phyloP scores from a whole-genome alignment of 2,797 vertebrate genomes.

The Saxicola maurus region DNA sequence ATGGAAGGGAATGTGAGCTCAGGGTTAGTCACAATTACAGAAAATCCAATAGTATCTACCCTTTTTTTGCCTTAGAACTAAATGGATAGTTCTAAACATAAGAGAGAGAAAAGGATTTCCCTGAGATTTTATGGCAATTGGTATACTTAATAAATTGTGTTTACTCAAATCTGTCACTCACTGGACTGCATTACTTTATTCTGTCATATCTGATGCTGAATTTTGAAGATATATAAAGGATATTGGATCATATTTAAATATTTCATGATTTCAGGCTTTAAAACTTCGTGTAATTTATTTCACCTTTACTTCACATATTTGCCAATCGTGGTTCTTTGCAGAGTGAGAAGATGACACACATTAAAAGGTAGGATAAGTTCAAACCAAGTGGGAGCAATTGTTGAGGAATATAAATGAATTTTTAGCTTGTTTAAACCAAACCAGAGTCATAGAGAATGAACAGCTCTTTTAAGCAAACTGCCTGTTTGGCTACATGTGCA shows the following conservation, averaged over 20 bases:
- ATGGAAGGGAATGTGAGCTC: neutral
- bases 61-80: neutral
- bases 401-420: neutral
- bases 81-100: neutral
- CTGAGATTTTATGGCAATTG: neutral
- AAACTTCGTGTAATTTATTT: neutral
- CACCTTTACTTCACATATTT: accelerated
- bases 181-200: neutral
- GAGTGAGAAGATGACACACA: accelerated
- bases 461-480: neutral
- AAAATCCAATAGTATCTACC: neutral
- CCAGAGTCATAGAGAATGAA: accelerated
- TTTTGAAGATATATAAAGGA: neutral
- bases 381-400: neutral
- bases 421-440: neutral
- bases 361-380: neutral
- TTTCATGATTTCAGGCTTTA: neutral
- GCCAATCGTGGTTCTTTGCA: neutral
- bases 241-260: neutral
- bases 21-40: neutral
- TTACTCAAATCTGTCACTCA: neutral
- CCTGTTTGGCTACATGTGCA: neutral
- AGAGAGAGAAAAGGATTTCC: neutral
- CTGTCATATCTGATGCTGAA: neutral
- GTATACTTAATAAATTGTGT: neutral